Conservation (phyloP, 2,797 vertebrate genomes). For the Anguilla anguilla region DNA sequence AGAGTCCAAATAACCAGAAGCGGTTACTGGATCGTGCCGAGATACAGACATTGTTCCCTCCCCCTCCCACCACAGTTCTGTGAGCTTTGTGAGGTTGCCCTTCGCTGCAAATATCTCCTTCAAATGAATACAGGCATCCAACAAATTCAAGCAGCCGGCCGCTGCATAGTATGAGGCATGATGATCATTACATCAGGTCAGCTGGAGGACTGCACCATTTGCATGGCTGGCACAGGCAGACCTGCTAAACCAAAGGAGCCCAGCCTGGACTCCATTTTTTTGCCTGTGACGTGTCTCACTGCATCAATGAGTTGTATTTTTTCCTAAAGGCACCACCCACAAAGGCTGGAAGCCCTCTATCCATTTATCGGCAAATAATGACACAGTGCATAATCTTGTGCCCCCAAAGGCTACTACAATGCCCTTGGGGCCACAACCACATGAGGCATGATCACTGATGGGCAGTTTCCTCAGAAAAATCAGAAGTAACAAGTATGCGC, state of each 20-base stretch:
- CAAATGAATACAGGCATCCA: too few relatives aligned
- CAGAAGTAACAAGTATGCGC: not conserved
- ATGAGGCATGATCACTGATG: not conserved
- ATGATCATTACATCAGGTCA: not conserved
- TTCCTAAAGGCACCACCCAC: not conserved
- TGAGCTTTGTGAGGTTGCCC: too few relatives aligned
- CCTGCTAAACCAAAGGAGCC: not conserved
- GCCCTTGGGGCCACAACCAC: not conserved
- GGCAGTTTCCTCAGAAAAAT: not conserved
- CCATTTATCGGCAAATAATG: not conserved
- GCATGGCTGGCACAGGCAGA: not conserved
- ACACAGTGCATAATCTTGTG: not conserved
- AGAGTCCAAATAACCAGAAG: too few relatives aligned
- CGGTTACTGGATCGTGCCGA: too few relatives aligned
- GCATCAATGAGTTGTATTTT: not conserved
- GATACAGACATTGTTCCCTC: too few relatives aligned
- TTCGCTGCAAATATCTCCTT: too few relatives aligned
- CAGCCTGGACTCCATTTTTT: not conserved
- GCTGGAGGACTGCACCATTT: not conserved
- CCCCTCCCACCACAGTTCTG: too few relatives aligned
- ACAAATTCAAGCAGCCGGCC: not conserved
- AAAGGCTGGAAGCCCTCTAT: not conserved
- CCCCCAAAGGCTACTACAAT: not conserved
- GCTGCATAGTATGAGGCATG: not conserved
- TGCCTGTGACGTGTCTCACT: not conserved